A percentile compares a stretch with the other conserved stretches of the same genome.
Conservation (phyloP, 2,113 vertebrate species). For the Cyphomyrus plagiostoma region DNA sequence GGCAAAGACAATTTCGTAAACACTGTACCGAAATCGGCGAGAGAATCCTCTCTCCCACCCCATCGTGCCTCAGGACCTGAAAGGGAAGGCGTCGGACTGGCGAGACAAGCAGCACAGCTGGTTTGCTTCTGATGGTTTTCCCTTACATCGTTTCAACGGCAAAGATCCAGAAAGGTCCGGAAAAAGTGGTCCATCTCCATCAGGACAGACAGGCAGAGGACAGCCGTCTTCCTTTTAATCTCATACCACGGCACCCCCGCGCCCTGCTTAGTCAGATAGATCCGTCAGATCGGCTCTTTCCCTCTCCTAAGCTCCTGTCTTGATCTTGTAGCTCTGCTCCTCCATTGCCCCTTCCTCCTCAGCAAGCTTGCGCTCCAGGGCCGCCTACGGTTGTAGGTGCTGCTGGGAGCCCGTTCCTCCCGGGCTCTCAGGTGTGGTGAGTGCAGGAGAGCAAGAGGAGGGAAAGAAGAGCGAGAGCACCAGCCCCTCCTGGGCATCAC, state of each 20-base stretch:
- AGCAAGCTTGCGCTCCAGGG: background rate
- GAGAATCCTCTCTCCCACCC: slow-evolving; percentile 84
- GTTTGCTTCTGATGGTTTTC: background rate
- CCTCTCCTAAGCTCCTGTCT: background rate
- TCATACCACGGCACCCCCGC: slow-evolving; percentile 34
- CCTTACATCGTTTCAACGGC: background rate
- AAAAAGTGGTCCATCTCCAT: background rate
- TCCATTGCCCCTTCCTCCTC: slow-evolving; percentile 19
- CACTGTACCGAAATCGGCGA: slow-evolving; percentile 82
- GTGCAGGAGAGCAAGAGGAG: slow-evolving; percentile 39
- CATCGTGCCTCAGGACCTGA: slow-evolving; percentile 64
- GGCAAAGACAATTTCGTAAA: slow-evolving; percentile 11
- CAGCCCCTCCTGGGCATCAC: slow-evolving; percentile 42
- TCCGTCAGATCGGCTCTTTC: background rate
- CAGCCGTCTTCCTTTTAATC: background rate
- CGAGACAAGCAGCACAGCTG: background rate
- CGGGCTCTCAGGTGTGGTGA: slow-evolving; percentile 25
- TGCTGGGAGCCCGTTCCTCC: slow-evolving; percentile 25
- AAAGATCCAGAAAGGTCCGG: background rate
- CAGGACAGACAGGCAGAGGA: background rate
- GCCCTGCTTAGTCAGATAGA: slow-evolving; percentile 27
- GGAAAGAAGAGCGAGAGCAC: slow-evolving; percentile 31
- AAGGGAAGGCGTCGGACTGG: background rate
- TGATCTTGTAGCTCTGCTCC: slow-evolving; percentile 24
- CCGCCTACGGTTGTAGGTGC: background rate